Conservation (phyloP, 2,797 vertebrate genomes). For the Prunella strophiata region DNA sequence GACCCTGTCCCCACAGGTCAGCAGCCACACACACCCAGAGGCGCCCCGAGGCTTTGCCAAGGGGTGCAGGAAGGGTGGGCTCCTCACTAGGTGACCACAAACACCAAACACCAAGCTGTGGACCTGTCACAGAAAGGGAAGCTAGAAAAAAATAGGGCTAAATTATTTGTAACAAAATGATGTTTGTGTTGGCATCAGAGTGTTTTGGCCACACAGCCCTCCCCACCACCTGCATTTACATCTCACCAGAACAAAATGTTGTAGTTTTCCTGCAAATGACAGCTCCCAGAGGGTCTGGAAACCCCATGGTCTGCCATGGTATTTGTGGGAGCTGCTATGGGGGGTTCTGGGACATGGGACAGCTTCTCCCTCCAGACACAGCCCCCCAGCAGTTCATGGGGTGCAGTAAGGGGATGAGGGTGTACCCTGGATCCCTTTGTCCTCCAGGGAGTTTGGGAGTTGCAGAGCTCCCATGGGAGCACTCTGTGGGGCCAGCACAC, state of each 20-base stretch:
- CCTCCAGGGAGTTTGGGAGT: neutral
- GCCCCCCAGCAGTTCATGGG: neutral
- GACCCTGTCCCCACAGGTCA: fast-evolving
- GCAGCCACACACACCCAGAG: fast-evolving
- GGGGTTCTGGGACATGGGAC: neutral
- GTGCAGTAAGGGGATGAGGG: neutral
- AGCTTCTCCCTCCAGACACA: neutral
- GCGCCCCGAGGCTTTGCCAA: neutral
- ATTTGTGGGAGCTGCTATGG: neutral
- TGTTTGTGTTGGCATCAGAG: neutral
- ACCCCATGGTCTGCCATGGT: neutral
- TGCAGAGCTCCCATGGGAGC: neutral
- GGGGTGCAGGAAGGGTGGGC: neutral
- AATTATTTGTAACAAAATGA: neutral
- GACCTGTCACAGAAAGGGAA: fast-evolving
- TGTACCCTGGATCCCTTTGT: neutral
- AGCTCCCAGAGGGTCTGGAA: neutral
- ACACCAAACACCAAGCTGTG: no score
- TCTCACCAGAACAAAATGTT: neutral
- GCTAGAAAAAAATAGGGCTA: neutral
- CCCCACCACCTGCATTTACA: neutral
- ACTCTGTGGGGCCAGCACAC: neutral
- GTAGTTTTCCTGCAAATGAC: neutral
- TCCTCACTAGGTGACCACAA: neutral
- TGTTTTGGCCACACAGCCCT: neutral